Conservation (phyloP, 2,797 vertebrate genomes). For the Anabacerthia variegaticeps region DNA sequence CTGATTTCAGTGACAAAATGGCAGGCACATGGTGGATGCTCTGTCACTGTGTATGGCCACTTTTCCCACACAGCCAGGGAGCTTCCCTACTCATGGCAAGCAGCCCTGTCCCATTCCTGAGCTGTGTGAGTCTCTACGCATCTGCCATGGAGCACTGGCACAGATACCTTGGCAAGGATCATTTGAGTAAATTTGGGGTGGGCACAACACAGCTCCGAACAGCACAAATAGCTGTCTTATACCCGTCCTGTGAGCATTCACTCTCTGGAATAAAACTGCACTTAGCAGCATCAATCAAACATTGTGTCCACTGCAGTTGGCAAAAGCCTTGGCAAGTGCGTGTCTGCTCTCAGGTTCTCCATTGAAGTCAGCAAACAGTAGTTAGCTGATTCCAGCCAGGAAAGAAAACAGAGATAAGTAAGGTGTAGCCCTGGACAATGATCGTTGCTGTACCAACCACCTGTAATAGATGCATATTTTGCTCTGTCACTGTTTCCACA, state of each 20-base stretch:
- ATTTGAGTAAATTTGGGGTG: background rate
- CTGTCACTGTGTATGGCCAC: fast-evolving
- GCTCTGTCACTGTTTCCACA: background rate
- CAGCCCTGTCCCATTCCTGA: background rate
- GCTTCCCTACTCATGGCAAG: background rate
- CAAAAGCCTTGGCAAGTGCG: background rate
- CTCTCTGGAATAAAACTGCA: background rate
- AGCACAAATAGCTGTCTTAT: fast-evolving
- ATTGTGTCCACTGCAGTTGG: fast-evolving
- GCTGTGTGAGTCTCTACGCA: background rate
- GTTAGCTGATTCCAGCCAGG: background rate
- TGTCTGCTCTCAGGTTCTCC: background rate
- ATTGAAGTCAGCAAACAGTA: background rate
- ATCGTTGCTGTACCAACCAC: background rate
- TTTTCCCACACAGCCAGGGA: background rate
- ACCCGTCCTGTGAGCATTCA: fast-evolving
- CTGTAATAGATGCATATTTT: background rate
- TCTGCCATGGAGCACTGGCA: background rate
- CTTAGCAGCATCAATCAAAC: background rate
- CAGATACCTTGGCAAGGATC: background rate
- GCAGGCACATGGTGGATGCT: background rate
- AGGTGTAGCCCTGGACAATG: background rate
- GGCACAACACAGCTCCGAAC: background rate
- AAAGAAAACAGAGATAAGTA: background rate
- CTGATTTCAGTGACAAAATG: background rate